A percentile compares a stretch with the other conserved stretches of the same genome.
Conservation (phyloP, 2,113 vertebrate species). For the Scatophagus argus region DNA sequence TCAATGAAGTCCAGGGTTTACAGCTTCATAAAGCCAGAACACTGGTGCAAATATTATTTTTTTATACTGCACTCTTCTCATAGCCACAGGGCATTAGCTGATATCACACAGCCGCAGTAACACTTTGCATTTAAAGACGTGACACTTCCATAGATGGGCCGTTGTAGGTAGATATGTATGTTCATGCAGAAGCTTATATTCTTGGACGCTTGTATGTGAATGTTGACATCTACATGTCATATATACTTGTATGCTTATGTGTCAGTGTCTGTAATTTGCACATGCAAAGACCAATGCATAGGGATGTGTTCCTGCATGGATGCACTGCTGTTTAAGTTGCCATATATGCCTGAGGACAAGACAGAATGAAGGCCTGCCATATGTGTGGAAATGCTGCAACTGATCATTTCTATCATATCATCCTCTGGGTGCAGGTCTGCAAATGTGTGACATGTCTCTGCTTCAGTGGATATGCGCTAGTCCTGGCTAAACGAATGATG, state of each 20-base stretch:
- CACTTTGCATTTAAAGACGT: slow-evolving; percentile 23
- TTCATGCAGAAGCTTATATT: not conserved
- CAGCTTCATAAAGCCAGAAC: slow-evolving; percentile 57
- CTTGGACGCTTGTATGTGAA: not conserved
- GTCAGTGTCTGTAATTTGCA: slow-evolving; percentile 35
- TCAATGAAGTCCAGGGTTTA: slow-evolving; percentile 68
- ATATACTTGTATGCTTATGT: not conserved
- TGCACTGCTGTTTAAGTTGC: not conserved
- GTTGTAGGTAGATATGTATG: not conserved
- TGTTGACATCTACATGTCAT: slow-evolving; percentile 21
- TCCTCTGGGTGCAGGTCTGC: slow-evolving; percentile 53
- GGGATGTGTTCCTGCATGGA: not conserved
- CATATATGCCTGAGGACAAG: slow-evolving; percentile 13
- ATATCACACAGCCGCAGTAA: slow-evolving; percentile 30
- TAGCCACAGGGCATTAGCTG: slow-evolving; percentile 35
- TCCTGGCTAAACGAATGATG: slow-evolving; percentile 63
- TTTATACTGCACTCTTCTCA: slow-evolving; percentile 26
- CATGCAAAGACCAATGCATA: slow-evolving; percentile 1
- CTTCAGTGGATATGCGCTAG: slow-evolving; percentile 47
- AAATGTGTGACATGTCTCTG: slow-evolving; percentile 57
- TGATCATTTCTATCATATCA: slow-evolving; percentile 60
- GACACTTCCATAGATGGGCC: not conserved
- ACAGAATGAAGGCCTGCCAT: slow-evolving; percentile 47
- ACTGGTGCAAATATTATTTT: slow-evolving; percentile 63
- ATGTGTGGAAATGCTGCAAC: slow-evolving; percentile 47